Conservation (phyloP, 2,113 vertebrate species). For the Sprattus sprattus region DNA sequence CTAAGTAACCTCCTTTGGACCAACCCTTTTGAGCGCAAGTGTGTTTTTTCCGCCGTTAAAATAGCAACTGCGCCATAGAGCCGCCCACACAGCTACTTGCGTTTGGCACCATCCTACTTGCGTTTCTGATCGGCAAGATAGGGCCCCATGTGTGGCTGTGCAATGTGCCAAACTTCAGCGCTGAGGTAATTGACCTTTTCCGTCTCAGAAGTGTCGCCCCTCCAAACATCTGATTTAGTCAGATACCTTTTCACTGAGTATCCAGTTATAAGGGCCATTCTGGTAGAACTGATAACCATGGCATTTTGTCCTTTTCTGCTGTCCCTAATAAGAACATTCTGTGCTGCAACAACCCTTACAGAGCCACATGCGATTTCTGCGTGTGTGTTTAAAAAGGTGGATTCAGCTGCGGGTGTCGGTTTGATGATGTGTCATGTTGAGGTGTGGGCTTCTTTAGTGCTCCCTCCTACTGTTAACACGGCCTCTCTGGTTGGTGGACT, state of each 20-base stretch:
- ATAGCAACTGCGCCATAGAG: no score
- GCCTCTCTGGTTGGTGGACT: background rate
- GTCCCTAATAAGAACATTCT: background rate
- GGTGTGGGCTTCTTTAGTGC: background rate
- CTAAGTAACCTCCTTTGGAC: no score
- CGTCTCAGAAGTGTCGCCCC: background rate
- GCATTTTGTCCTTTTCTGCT: background rate
- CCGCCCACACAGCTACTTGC: no score
- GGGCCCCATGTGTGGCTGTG: constrained; percentile 4
- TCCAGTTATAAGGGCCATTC: background rate
- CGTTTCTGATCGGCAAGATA: no score
- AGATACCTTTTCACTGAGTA: background rate
- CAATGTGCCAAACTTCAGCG: background rate
- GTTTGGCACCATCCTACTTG: no score
- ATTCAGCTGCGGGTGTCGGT: background rate
- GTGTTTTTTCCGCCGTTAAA: no score
- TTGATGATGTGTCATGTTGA: background rate
- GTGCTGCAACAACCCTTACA: background rate
- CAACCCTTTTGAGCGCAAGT: no score
- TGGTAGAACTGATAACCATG: background rate
- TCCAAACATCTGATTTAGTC: background rate
- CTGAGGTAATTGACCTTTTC: constrained; percentile 8
- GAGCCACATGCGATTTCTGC: background rate
- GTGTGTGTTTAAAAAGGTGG: background rate
- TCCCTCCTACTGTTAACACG: background rate